Percentiles rank a stretch among this genome's conserved stretches.
Conservation (phyloP, 2,113 vertebrate genomes). For the Gymnogyps californianus region DNA sequence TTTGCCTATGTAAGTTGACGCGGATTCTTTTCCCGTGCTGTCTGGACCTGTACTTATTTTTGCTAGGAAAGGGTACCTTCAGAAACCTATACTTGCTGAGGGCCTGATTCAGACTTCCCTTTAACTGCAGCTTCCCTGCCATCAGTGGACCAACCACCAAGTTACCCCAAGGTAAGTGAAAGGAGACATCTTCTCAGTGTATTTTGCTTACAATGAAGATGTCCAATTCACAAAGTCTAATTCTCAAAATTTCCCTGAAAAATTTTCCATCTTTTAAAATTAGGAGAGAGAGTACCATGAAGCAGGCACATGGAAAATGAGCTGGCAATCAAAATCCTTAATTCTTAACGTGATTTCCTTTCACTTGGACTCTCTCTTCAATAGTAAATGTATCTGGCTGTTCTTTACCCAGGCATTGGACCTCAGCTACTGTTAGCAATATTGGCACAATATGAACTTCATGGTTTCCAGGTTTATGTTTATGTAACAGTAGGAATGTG, state of each 20-base stretch:
- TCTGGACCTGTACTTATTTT: constrained; percentile 14
- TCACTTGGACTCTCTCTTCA: background rate
- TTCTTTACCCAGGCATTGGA: background rate
- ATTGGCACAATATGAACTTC: background rate
- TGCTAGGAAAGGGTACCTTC: background rate
- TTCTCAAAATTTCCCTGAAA: background rate
- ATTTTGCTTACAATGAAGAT: background rate
- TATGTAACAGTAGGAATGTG: background rate
- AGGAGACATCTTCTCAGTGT: background rate
- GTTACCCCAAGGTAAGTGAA: background rate
- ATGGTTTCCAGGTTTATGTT: background rate
- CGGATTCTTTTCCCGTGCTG: background rate
- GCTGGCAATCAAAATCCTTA: background rate
- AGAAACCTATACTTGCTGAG: background rate
- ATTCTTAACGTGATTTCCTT: background rate
- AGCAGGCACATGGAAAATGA: background rate
- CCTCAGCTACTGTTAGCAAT: background rate
- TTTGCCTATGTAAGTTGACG: background rate
- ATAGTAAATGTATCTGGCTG: background rate
- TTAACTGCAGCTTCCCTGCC: background rate
- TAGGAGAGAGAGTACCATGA: background rate
- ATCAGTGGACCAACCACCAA: background rate
- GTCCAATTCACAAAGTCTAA: background rate
- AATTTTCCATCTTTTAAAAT: background rate
- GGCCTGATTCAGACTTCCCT: background rate